Base-by-base conservation (phyloP, 2,888 invertebrate genomes). In the Xestia ashworthii region DNA sequence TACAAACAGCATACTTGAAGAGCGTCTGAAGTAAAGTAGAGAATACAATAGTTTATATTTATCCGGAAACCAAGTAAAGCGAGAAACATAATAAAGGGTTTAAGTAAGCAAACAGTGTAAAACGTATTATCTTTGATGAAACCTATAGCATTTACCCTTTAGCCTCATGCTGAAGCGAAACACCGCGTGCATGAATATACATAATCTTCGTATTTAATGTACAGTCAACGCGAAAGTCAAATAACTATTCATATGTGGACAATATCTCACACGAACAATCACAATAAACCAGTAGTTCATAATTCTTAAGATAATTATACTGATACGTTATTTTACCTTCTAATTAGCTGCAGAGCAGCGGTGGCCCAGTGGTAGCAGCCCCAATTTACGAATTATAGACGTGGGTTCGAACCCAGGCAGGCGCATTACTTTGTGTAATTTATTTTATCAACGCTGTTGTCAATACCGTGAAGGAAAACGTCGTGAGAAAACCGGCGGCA, bases 191-290 rank as follows among this genome's bases (percentile, higher is more conserved):
- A 58, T 48, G 48, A 73, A 75, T 67, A n/a, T 74, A 67, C 38
- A 58, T 32, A 74, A 74, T 71, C 41, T 50, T 71, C 12, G n/a
- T 46, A 74, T 64, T 53, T 53, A 32, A 75, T 16, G 74, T 76
- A 75, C 58, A 75, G 75, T 48, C 46, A 41, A 38, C 75, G 5
- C 14, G 12, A 41, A 74, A 74, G 58, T 12, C 0, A 16, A 50
- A 25, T 12, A 3, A 48, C 3, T 12, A 9, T 70, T 46, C 19
- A 62, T 11, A 38, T 5, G 19, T 62, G 4, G 16, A 8, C 14
- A 25, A 1, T 60, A 22, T 50, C 50, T 48, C 14, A 4, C 46
- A 48, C 46, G 46, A 48, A 50, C 50, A 50, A 50, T 19, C 53
- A 9, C 22, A 53, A 22, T 9, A 53, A 53, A 22, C 22, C 22